Evolutionary conservation across 2,888 invertebrate species (phyloP).

Genomic region (Frankliniella fusca): DNA sequence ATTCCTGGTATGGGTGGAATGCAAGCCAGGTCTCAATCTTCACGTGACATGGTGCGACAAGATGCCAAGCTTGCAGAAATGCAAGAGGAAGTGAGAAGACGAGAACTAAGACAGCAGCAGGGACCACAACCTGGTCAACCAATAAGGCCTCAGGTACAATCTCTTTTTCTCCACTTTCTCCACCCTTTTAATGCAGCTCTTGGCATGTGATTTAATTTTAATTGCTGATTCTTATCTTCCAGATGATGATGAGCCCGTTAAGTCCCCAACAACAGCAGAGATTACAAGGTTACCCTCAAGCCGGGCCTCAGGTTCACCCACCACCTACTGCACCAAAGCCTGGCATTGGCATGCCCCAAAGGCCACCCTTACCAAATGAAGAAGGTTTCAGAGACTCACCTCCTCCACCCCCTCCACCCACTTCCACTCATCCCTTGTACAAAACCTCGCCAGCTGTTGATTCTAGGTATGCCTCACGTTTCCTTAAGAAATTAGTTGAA

Average conservation of each 20-base stretch:
- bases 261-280: slow-evolving; percentile 27
- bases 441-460: slow-evolving; percentile 42
- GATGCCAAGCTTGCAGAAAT: slow-evolving; percentile 66
- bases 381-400: slow-evolving; percentile 42
- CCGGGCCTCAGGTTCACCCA: slow-evolving; percentile 34
- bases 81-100: slow-evolving; percentile 67
- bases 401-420: slow-evolving; percentile 65
- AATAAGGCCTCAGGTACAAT: slow-evolving; percentile 32
- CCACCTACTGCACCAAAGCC: slow-evolving; percentile 42
- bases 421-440: slow-evolving; percentile 67
- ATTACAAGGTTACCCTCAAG: slow-evolving; percentile 32
- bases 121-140: slow-evolving; percentile 40
- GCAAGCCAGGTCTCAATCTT: slow-evolving; percentile 50
- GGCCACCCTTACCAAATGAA: slow-evolving; percentile 31
- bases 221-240: background rate
- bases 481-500: background rate
- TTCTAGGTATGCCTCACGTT: slow-evolving; percentile 41
- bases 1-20: slow-evolving; percentile 37
- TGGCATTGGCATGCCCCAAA: slow-evolving; percentile 31
- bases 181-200: background rate
- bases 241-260: slow-evolving; percentile 17
- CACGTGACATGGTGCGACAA: slow-evolving; percentile 52
- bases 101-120: slow-evolving; percentile 46
- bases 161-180: no score
- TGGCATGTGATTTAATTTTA: background rate